Percentiles rank a stretch among this genome's conserved stretches.
phyloP scores from a whole-genome alignment of 2,113 vertebrate species.

The Synchiropus splendidus region DNA sequence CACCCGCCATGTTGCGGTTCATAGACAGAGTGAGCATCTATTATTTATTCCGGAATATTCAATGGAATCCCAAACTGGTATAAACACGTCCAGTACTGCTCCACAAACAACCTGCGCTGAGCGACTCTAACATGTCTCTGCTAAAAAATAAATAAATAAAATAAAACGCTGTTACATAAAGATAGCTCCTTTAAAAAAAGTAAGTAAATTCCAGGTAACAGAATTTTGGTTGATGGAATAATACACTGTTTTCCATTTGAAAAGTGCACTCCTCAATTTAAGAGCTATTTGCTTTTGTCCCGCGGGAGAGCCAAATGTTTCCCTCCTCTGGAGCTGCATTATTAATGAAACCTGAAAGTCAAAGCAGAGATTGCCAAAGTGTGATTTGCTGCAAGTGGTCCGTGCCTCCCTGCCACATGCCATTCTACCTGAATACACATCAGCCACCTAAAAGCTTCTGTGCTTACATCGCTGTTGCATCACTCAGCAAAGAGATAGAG shows the following conservation, averaged over 20 bases:
- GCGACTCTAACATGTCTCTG: no score
- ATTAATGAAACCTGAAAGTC: slow-evolving; percentile 59
- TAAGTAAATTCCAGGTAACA: no score
- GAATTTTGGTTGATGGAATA: no score
- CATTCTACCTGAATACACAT: slow-evolving; percentile 53
- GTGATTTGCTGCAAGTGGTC: slow-evolving; percentile 42
- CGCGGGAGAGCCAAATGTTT: slow-evolving; percentile 57
- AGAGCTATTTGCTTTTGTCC: slow-evolving; percentile 60
- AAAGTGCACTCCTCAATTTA: slow-evolving; percentile 51
- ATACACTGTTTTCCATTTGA: slow-evolving; percentile 5
- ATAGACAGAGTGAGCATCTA: no score
- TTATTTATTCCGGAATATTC: no score
- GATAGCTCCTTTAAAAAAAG: no score
- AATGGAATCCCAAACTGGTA: no score
- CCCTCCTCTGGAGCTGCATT: slow-evolving; percentile 43
- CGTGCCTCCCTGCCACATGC: slow-evolving; percentile 37
- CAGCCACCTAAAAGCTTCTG: slow-evolving; percentile 42
- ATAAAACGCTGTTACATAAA: no score
- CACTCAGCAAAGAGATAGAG: slow-evolving; percentile 13
- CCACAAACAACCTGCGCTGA: no score
- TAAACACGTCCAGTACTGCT: no score
- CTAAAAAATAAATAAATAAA: no score
- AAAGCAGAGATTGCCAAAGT: slow-evolving; percentile 52
- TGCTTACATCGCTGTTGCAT: slow-evolving; percentile 36
- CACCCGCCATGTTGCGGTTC: no score